Evolutionary conservation across 23 tunicate genomes (phyloP).

Genomic region (Styela clava): DNA sequence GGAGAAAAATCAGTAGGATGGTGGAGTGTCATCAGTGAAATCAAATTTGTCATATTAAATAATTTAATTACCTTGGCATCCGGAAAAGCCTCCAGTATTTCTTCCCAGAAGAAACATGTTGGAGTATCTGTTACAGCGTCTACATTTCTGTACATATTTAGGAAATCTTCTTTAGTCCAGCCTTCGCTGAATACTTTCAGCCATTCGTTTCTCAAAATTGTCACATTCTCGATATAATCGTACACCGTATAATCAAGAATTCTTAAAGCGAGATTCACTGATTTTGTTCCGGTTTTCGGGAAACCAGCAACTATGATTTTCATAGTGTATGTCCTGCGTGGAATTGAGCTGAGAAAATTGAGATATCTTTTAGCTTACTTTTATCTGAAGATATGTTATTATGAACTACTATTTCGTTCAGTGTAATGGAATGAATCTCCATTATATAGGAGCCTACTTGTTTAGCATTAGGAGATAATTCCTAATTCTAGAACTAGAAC

Average conservation of each 20-base stretch:
- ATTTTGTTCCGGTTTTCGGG: not conserved
- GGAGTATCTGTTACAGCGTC: not conserved
- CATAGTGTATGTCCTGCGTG: no score
- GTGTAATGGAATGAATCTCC: not conserved
- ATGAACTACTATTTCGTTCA: not conserved
- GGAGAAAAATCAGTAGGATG: no score
- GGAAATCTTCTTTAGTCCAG: not conserved
- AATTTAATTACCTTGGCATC: not conserved
- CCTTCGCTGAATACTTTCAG: not conserved
- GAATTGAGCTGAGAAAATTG: not conserved
- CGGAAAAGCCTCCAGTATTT: not conserved
- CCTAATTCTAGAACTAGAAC: not conserved
- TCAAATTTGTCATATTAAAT: not conserved
- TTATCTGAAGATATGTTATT: not conserved
- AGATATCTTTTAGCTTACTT: not conserved
- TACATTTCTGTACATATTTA: not conserved
- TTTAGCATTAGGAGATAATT: not conserved
- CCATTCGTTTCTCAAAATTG: not conserved
- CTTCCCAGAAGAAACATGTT: not conserved
- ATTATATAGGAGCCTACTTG: not conserved
- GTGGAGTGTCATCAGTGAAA: not conserved
- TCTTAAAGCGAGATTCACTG: not conserved
- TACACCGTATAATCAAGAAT: not conserved
- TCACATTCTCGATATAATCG: not conserved
- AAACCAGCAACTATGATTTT: not conserved